These are phyloP conservation scores for Tinea pellionella DNA, from an alignment of 2,888 invertebrate genomes.

Conservation along the genomic window DNA sequence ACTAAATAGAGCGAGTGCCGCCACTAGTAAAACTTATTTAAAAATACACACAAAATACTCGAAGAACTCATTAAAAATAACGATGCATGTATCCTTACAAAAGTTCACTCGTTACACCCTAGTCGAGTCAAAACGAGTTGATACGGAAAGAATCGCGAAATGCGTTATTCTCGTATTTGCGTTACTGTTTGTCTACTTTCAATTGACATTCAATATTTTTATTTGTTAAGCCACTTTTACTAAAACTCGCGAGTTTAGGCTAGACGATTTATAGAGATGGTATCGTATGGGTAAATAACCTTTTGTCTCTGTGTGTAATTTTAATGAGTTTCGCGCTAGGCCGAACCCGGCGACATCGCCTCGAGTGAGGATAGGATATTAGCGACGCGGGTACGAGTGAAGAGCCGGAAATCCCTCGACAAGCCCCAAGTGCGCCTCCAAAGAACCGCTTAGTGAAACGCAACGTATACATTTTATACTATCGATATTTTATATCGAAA, in stretches of 20 bases:
- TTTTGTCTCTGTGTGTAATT: conserved; percentile 53
- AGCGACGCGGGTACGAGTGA: conserved; percentile 27
- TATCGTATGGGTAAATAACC: conserved; percentile 15
- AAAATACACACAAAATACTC: neutral
- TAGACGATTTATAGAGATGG: neutral
- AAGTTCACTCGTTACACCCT: neutral
- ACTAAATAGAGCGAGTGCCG: neutral
- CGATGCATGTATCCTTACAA: conserved; percentile 7
- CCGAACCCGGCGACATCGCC: conserved; percentile 35
- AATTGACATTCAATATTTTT: neutral
- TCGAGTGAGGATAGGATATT: conserved; percentile 34
- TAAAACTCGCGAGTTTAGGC: neutral
- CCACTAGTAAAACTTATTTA: conserved; percentile 4
- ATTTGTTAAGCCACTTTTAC: neutral
- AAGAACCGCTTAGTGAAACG: conserved; percentile 30
- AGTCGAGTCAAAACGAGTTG: neutral
- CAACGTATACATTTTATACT: neutral
- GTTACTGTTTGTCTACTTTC: neutral
- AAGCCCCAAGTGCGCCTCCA: conserved; percentile 32
- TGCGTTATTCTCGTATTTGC: neutral
- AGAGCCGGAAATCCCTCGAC: conserved; percentile 41
- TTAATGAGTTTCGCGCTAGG: conserved; percentile 63
- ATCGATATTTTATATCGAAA: conserved; percentile 20
- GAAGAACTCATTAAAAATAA: conserved; percentile 6
- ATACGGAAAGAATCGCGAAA: neutral